phyloP scores from a whole-genome alignment of 92 coral and sea anemone species.

The Blastomussa wellsi region DNA sequence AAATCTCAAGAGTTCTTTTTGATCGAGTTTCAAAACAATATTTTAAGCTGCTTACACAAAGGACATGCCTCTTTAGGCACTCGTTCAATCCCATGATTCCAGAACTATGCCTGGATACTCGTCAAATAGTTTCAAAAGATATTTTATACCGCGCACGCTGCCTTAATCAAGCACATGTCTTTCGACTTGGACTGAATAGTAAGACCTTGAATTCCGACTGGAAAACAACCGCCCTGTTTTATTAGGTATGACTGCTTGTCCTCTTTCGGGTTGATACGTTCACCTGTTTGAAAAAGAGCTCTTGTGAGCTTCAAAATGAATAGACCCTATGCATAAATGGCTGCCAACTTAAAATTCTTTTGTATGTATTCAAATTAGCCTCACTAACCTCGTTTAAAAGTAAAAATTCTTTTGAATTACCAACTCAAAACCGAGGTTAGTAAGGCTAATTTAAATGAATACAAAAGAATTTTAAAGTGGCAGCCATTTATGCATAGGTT shows the following conservation, averaged over 20 bases:
- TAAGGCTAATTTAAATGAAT: too few species aligned
- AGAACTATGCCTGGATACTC: not conserved
- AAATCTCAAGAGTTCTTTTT: too few species aligned
- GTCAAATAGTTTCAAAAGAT: slow-evolving; percentile 18
- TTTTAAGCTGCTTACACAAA: slow-evolving; percentile 13
- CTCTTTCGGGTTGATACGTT: not conserved
- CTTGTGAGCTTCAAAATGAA: too few species aligned
- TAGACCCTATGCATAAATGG: too few species aligned
- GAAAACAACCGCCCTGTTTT: not conserved
- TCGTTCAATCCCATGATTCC: slow-evolving; percentile 5
- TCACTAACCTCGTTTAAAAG: too few species aligned
- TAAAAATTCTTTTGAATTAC: too few species aligned
- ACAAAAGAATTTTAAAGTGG: not conserved
- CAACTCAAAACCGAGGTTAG: too few species aligned
- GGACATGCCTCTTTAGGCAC: not conserved
- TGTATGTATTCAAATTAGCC: too few species aligned
- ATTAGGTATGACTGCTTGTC: not conserved
- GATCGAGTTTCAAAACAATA: not conserved
- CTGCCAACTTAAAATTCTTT: too few species aligned
- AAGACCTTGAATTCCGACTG: not conserved
- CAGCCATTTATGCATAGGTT: too few species aligned
- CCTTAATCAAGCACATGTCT: not conserved
- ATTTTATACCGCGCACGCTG: not conserved
- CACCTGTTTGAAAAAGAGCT: not conserved
- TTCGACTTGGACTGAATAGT: not conserved